Base-by-base conservation (phyloP, 1,140 invertebrate species). In the Formica exsecta region DNA sequence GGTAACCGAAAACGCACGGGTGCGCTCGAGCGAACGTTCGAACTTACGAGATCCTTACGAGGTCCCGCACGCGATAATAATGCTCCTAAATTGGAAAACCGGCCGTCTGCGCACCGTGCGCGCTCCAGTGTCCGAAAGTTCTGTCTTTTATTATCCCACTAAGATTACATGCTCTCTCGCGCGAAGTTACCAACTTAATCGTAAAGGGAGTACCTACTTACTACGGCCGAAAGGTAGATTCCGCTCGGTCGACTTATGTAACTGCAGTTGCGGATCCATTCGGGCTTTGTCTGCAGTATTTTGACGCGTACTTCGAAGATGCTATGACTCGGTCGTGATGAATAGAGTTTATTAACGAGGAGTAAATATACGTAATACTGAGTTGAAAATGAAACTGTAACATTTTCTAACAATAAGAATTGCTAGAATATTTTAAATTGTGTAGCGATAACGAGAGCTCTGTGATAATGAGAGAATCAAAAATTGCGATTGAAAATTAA, bases 101-200 rank as follows among this genome's bases (percentile, higher is more conserved):
- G 3, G 22, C 29, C 29, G 65, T 68, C 32, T n/a, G 62, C 68
- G 7, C 44, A 11, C 62, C 16, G 1, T n/a, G 73, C 32, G 22
- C 29, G 19, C 64, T n/a, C 44, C 38, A 61, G 44, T 59, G 66
- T 70, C 66, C 68, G 79, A 74, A 74, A 83, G 79, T 83, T 81
- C 38, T 51, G 68, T 44, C 79, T 83, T 83, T 83, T 83, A 83
- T 83, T 83, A 83, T 83, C 79, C 68, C 61, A 83, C 79, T 74
- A 83, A 83, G 68, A 83, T 83, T 83, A 83, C 79, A 62, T 48
- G 79, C 48, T 74, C 61, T 74, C 68, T 74, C 79, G 79, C 38
- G 68, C 68, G 19, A 83, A 83, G 38, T 74, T 83, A 70, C 68
- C 22, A 73, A 57, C 79, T 81, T 73, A 73, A 32, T 38, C 51